Evolutionary conservation across 2,888 invertebrate species (phyloP).

Genomic region (Protonemura montana): DNA sequence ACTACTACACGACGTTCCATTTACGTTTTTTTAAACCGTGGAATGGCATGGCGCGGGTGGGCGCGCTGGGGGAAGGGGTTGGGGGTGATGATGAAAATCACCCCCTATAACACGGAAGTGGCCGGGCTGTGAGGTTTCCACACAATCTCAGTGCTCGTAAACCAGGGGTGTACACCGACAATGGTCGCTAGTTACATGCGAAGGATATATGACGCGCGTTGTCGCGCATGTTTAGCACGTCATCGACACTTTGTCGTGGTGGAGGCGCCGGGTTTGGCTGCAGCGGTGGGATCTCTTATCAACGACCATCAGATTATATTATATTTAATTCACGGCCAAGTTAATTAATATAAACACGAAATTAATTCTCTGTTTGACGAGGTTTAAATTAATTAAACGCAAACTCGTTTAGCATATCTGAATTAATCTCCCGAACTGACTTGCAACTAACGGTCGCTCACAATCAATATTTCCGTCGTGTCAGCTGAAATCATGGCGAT

Average conservation of each 20-base stretch:
- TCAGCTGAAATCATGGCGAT: not conserved
- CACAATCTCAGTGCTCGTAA: slow-evolving; percentile 38
- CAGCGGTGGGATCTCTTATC: not conserved
- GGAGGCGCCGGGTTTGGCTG: not conserved
- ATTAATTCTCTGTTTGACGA: slow-evolving; percentile 5
- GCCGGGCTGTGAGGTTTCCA: slow-evolving; percentile 42
- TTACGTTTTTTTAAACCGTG: slow-evolving; percentile 40
- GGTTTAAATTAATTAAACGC: slow-evolving; percentile 7
- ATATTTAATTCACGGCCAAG: not conserved
- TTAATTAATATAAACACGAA: slow-evolving; percentile 12
- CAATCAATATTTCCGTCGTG: not conserved
- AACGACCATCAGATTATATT: not conserved
- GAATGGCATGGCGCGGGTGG: slow-evolving; percentile 22
- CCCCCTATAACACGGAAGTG: slow-evolving; percentile 42
- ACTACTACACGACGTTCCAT: slow-evolving; percentile 41
- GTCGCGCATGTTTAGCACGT: too few relatives aligned
- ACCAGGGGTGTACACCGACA: slow-evolving; percentile 32
- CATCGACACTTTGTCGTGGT: not conserved
- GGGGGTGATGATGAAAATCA: slow-evolving; percentile 41
- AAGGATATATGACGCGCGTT: too few relatives aligned
- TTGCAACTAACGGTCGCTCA: not conserved
- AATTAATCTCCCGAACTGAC: not conserved
- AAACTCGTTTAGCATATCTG: slow-evolving; percentile 12
- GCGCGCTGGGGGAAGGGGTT: not conserved
- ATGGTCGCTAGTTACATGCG: not conserved